These are phyloP conservation scores for Oceanites oceanicus DNA, from an alignment of 2,113 vertebrate species.

Conservation along the genomic window DNA sequence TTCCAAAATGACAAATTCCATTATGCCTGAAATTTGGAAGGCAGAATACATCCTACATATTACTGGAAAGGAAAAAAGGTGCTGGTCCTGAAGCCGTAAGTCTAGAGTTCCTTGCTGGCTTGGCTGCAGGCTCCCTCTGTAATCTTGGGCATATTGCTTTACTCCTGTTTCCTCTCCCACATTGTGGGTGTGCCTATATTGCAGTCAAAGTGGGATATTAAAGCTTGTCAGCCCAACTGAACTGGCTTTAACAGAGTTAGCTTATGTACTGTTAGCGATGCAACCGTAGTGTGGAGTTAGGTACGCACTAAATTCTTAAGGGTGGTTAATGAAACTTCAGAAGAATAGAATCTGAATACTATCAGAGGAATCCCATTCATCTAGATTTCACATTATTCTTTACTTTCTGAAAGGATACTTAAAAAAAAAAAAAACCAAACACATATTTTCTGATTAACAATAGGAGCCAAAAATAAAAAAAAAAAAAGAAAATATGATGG, in stretches of 20 bases:
- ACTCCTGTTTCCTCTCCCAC: conserved; percentile 28
- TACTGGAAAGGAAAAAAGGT: background rate
- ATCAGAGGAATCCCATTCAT: background rate
- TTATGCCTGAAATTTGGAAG: background rate
- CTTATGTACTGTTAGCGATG: background rate
- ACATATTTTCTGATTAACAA: background rate
- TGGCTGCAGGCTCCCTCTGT: background rate
- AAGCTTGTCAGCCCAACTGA: background rate
- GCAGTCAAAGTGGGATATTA: background rate
- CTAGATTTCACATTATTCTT: background rate
- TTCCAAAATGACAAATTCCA: background rate
- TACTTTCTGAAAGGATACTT: background rate
- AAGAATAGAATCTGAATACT: background rate
- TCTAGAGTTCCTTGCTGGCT: background rate
- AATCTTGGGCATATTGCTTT: conserved; percentile 47
- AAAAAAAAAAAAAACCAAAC: background rate
- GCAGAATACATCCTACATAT: background rate
- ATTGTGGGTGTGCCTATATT: conserved; percentile 17
- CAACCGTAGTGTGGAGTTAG: accelerated
- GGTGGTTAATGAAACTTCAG: background rate
- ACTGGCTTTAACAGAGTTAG: background rate
- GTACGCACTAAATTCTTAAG: background rate
- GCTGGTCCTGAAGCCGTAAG: background rate
- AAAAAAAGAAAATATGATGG: background rate
- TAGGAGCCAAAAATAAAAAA: background rate